Base-by-base conservation (phyloP, 2,888 invertebrate genomes). In the Perizoma flavofasciatum region DNA sequence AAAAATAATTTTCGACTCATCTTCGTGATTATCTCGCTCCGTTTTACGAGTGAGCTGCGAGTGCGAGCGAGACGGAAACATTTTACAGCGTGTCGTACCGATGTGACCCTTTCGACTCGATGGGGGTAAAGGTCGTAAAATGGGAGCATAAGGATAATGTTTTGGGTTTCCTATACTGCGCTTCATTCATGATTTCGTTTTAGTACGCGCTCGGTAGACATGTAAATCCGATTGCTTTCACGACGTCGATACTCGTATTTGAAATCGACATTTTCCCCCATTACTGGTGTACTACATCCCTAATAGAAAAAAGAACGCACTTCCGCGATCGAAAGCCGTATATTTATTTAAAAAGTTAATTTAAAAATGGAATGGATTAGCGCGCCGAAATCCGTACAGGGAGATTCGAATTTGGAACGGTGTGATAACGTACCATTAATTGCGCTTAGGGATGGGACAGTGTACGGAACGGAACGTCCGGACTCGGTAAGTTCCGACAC, bases 1-100 rank as follows among this genome's bases (percentile, higher is more conserved):
- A 92, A 92, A 91, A 92, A 92, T 89, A 91, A 91, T 90, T 91
- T 90, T 91, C 92, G 89, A 89, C 92, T 92, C 92, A 91, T 92
- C 90, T 89, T 86, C 83, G 83, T 86, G 88, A 89, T 88, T 88
- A 87, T 91, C 91, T 86, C 91, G 79, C 85, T 91, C 89, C 69
- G 75, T 77, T 87, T 88, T 86, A 88, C 78, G 88, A 76, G 83
- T 65, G 64, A 47, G 50, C 54, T 60, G 65, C 72, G 73, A 55
- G 91, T 67, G 76, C 51, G 83, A 89, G 75, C 62, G 87, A 73
- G 91, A 90, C 78, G 79, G 82, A 75, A 60, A 59, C 64, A 68
- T 84, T 61, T 88, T 85, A 85, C 86, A 77, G 85, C 85, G 86
- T 89, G 89, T 89, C 90, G 90, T 83, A 80, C 78, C 80, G 80